Evolutionary conservation across 2,797 vertebrate species (phyloP).

Genomic region (Anas flavirostris): DNA sequence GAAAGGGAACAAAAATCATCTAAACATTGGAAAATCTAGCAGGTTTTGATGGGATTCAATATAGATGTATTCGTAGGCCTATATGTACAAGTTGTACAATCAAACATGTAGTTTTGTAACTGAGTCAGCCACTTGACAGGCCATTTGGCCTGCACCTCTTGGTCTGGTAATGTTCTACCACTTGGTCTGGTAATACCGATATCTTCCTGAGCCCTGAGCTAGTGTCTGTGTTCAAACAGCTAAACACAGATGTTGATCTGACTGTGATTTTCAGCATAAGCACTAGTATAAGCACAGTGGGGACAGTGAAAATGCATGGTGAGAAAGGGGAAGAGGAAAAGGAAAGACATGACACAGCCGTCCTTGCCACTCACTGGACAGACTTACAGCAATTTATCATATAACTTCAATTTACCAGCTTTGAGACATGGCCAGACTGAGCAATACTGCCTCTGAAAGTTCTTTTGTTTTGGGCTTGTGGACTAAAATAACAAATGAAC

Average conservation of each 20-base stretch:
- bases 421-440: neutral
- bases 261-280: neutral
- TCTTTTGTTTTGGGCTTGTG: neutral
- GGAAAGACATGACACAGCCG: neutral
- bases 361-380: neutral
- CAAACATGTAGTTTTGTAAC: neutral
- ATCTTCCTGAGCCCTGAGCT: neutral
- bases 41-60: neutral
- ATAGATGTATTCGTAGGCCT: no score
- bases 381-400: neutral
- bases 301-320: neutral
- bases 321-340: neutral
- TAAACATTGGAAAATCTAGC: neutral
- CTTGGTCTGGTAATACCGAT: neutral
- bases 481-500: neutral
- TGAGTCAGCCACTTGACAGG: neutral
- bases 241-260: neutral
- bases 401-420: neutral
- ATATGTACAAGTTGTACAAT: neutral
- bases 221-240: neutral
- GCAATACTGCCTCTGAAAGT: neutral
- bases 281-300: neutral
- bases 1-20: neutral
- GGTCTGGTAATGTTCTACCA: neutral
- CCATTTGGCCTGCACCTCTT: neutral